Conservation (phyloP, 2,888 invertebrate genomes). For the Zygothrica quintamaculata region DNA sequence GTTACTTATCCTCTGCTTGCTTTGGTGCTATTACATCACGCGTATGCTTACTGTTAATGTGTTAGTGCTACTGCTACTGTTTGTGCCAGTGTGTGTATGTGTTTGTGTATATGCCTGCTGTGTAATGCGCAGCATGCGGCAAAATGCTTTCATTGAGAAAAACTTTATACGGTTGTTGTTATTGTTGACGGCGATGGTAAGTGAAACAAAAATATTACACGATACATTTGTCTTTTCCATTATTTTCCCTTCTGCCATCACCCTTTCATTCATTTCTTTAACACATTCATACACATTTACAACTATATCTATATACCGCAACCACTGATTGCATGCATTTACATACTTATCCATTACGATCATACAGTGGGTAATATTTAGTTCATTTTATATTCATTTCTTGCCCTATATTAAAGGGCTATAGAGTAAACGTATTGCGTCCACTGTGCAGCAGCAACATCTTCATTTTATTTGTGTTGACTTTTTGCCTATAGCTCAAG, state of each 20-base stretch:
- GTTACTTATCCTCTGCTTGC: slow-evolving; percentile 67
- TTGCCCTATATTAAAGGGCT: background rate
- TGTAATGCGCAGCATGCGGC: slow-evolving; percentile 62
- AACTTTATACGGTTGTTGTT: slow-evolving; percentile 24
- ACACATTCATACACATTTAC: background rate
- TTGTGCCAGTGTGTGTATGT: slow-evolving; percentile 16
- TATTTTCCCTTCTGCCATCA: slow-evolving; percentile 23
- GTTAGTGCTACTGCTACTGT: slow-evolving; percentile 11
- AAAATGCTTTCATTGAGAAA: slow-evolving; percentile 74
- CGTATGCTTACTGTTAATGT: slow-evolving; percentile 7
- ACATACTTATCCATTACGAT: slow-evolving; percentile 2
- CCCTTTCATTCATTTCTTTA: slow-evolving; percentile 3
- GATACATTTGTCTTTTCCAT: slow-evolving; percentile 57
- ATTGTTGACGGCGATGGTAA: slow-evolving; percentile 30
- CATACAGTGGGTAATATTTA: slow-evolving; percentile 25
- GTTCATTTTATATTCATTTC: slow-evolving; percentile 1
- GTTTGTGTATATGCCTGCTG: slow-evolving; percentile 13
- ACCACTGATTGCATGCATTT: slow-evolving; percentile 31
- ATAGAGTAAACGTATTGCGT: background rate
- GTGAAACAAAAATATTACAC: slow-evolving; percentile 55
- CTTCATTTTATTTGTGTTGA: slow-evolving; percentile 10
- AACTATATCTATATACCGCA: slow-evolving; percentile 13
- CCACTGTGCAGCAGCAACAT: slow-evolving; percentile 37
- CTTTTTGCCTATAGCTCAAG: slow-evolving; percentile 35
- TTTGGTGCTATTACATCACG: slow-evolving; percentile 72